Conservation (phyloP, 2,888 invertebrate genomes). For the Leucozona laternaria region DNA sequence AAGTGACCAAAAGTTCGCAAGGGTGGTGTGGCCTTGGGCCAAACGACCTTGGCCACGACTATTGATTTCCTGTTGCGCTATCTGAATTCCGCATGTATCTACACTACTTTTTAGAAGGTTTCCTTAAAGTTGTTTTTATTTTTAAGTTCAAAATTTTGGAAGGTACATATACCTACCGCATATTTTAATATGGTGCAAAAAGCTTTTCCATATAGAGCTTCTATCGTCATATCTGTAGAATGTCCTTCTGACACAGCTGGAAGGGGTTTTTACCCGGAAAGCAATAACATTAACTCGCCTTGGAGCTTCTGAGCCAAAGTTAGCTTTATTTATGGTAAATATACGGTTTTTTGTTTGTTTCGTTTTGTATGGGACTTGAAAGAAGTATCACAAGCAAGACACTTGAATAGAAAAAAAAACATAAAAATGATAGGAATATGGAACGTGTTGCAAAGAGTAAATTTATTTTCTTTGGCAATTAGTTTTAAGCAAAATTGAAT, state of each 20-base stretch:
- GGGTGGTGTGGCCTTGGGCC: conserved; percentile 26
- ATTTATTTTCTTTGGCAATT: not conserved
- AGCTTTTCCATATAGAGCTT: no score
- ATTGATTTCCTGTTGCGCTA: conserved; percentile 82
- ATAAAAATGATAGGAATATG: conserved; percentile 53
- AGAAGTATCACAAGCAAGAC: not conserved
- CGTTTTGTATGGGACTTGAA: conserved; percentile 19
- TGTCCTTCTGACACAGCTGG: not conserved
- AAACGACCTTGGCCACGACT: conserved; percentile 82
- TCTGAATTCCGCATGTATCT: conserved; percentile 45
- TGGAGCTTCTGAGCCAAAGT: conserved; percentile 48
- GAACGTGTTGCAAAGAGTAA: conserved; percentile 56
- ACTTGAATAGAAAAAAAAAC: conserved; percentile 7
- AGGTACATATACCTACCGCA: not conserved
- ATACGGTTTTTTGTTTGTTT: not conserved
- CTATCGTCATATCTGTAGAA: not conserved
- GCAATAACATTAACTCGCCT: conserved; percentile 21
- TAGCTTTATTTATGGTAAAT: conserved; percentile 31
- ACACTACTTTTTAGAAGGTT: not conserved
- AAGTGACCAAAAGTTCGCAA: conserved; percentile 44
- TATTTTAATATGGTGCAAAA: not conserved
- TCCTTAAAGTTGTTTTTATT: no score
- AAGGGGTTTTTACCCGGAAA: conserved; percentile 21
- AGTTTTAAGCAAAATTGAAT: not conserved
- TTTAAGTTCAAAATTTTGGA: conserved; percentile 9